Percentiles rank a stretch among this genome's conserved stretches.
Conservation (phyloP, 2,797 vertebrate genomes). For the Bryconaethiops microstoma region DNA sequence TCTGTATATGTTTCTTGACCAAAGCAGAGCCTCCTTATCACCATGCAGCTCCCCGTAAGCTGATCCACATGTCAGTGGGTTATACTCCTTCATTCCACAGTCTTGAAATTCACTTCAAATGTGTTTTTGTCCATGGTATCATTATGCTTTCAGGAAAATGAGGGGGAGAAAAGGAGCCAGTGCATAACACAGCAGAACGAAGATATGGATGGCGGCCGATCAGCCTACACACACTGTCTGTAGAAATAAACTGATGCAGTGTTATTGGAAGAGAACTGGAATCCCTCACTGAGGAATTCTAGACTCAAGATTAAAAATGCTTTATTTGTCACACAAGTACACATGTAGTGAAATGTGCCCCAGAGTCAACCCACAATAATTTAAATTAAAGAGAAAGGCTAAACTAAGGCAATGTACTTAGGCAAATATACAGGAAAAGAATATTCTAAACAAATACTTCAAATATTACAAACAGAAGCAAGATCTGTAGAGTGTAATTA, state of each 20-base stretch:
- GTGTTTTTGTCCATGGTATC: not conserved
- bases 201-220: not conserved
- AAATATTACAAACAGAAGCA: no score
- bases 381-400: no score
- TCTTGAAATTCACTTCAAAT: not conserved
- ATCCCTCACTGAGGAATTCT: not conserved
- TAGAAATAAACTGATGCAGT: not conserved
- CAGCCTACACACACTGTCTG: not conserved
- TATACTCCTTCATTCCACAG: conserved; percentile 27
- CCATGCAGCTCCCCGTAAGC: not conserved
- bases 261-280: not conserved
- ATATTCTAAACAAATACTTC: no score
- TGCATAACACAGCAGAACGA: not conserved
- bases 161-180: not conserved
- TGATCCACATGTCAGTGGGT: not conserved
- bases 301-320: no score
- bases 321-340: no score
- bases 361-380: no score
- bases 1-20: not conserved
- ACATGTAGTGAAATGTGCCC: no score
- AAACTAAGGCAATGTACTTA: no score
- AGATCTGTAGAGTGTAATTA: no score
- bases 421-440: no score
- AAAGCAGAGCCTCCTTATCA: conserved; percentile 10
- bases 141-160: not conserved